Percentiles rank a stretch among this genome's conserved stretches.
Conservation (phyloP, 2,888 invertebrate species). For the Molanna angustata region DNA sequence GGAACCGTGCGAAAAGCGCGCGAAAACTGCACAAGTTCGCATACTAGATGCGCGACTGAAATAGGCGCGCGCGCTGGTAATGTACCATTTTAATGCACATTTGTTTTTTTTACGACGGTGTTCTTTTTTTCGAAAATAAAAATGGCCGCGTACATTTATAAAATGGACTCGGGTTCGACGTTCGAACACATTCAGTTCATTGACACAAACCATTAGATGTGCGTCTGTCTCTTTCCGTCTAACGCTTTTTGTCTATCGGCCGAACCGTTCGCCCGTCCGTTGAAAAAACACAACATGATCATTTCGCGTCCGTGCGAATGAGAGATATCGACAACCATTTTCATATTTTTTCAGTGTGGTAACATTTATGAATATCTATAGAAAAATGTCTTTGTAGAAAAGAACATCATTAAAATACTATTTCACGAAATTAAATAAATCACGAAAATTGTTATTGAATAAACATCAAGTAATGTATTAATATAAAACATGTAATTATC, state of each 20-base stretch:
- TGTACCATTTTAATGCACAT: slow-evolving; percentile 9
- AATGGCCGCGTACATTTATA: slow-evolving; percentile 18
- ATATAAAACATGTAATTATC: too few relatives aligned
- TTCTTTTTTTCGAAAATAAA: slow-evolving; percentile 22
- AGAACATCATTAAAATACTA: too few relatives aligned
- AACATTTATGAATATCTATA: background rate
- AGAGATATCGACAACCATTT: slow-evolving; percentile 9
- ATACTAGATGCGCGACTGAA: too few relatives aligned
- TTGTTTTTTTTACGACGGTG: slow-evolving; percentile 15
- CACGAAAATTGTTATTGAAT: too few relatives aligned
- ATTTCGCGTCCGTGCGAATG: slow-evolving; percentile 8
- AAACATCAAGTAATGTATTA: too few relatives aligned
- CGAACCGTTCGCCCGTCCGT: slow-evolving; percentile 5
- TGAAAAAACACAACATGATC: slow-evolving; percentile 17
- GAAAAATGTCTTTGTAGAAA: too few relatives aligned
- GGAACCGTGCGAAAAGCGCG: slow-evolving; percentile 8
- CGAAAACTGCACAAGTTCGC: background rate
- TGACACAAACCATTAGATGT: slow-evolving; percentile 17
- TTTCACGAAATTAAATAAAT: too few relatives aligned
- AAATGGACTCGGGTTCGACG: slow-evolving; percentile 25
- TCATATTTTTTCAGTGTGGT: background rate
- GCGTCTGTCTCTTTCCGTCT: slow-evolving; percentile 19
- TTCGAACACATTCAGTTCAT: slow-evolving; percentile 23
- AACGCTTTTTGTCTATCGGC: slow-evolving; percentile 12
- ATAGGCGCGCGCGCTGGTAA: slow-evolving; percentile 14